These are phyloP conservation scores for Pampusana beccarii DNA, from an alignment of 2,113 vertebrate species.

Conservation along the genomic window DNA sequence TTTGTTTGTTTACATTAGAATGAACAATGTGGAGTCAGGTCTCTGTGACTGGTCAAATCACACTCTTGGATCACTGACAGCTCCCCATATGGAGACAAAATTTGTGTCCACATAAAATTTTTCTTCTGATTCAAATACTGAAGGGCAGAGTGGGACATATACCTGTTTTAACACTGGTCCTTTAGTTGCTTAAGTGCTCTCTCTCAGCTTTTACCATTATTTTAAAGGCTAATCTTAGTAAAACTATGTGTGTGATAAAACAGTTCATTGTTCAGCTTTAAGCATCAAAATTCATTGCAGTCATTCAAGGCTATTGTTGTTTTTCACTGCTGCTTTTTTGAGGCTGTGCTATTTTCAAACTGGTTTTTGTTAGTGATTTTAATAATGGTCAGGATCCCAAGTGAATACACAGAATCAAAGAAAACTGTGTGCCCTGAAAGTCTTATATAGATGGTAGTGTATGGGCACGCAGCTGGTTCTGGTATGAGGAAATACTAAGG, in stretches of 20 bases:
- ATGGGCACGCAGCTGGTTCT: rapidly evolving
- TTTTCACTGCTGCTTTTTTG: neutral
- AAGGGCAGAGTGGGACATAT: neutral
- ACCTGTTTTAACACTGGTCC: neutral
- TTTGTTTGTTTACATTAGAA: neutral
- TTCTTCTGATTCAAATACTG: neutral
- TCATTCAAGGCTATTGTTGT: neutral
- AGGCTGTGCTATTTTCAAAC: neutral
- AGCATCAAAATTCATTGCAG: neutral
- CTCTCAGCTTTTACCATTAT: neutral
- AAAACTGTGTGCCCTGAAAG: neutral
- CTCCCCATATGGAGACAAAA: neutral
- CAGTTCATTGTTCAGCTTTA: neutral
- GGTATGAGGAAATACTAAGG: neutral
- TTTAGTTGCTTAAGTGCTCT: neutral
- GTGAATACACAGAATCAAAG: neutral
- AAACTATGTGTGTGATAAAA: neutral
- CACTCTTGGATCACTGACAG: neutral
- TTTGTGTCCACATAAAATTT: neutral
- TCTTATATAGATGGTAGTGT: neutral
- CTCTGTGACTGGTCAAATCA: neutral
- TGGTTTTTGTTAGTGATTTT: neutral
- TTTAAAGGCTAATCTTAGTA: neutral
- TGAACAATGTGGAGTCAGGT: neutral
- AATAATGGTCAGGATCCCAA: neutral